Conservation (phyloP, 1,140 invertebrate species). For the Zophobas atratus region DNA sequence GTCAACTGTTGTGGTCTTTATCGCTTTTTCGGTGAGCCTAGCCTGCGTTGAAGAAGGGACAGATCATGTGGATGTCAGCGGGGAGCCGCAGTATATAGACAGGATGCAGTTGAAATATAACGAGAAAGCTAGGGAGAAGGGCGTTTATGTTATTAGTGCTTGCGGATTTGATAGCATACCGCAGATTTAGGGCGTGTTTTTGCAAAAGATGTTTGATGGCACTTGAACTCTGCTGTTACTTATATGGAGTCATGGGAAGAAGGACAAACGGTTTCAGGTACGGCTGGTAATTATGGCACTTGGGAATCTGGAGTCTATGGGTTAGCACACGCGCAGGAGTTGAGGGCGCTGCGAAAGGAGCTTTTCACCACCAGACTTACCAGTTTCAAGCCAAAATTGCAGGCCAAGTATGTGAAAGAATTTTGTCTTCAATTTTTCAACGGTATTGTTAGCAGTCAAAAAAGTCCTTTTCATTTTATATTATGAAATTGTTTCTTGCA, state of each 20-base stretch:
- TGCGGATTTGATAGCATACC: slow-evolving; percentile 95
- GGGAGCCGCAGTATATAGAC: slow-evolving; percentile 92
- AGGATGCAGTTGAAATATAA: slow-evolving; percentile 87
- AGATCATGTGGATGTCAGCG: slow-evolving; percentile 93
- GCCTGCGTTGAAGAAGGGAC: slow-evolving; percentile 87
- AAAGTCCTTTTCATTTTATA: not conserved
- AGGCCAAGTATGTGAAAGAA: slow-evolving; percentile 66
- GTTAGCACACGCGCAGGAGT: slow-evolving; percentile 75
- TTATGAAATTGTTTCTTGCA: not conserved
- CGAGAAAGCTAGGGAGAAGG: slow-evolving; percentile 81
- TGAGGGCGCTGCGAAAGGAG: slow-evolving; percentile 75
- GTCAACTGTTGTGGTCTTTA: slow-evolving; percentile 94
- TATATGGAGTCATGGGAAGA: slow-evolving; percentile 72
- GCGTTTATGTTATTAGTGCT: slow-evolving; percentile 87
- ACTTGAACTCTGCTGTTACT: slow-evolving; percentile 84
- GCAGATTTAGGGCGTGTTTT: slow-evolving; percentile 85
- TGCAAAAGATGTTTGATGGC: slow-evolving; percentile 84
- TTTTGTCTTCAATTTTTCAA: too few relatives aligned
- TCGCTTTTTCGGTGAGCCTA: slow-evolving; percentile 88
- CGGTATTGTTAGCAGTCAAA: too few relatives aligned
- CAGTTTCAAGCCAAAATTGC: slow-evolving; percentile 74
- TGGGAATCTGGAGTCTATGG: slow-evolving; percentile 87
- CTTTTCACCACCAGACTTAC: slow-evolving; percentile 79
- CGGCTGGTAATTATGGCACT: slow-evolving; percentile 81
- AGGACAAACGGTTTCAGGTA: slow-evolving; percentile 59